Evolutionary conservation across 2,888 invertebrate genomes (phyloP), one percentile per base, ranked within the genome.

Genomic region (Tetragonisca angustula): DNA sequence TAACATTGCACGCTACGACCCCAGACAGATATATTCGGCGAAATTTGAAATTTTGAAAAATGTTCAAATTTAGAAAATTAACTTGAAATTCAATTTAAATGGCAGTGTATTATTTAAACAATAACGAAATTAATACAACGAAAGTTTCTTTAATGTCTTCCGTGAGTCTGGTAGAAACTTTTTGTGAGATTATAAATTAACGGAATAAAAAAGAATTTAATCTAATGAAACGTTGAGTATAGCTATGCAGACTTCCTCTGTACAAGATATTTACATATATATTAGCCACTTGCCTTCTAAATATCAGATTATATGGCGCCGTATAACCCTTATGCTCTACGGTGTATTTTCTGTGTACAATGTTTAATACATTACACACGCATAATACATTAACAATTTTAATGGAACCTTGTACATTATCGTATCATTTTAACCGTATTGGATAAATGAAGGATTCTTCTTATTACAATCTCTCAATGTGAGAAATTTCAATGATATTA

Each of bases 211-310:
- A 56, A 68, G 54, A 50, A 83, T 68, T 11, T 76, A 81, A 76
- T 76, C 72, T 81, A 69, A 81, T 83, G 61, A 81, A 56, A 69
- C 65, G 27, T 70, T 52, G 62, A 56, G 24, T 52, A 49, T 24
- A 67, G 68, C 61, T 77, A 69, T 5, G 32, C n/a, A 79, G 69
- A 79, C 62, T 72, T 79, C 49, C 49, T 52, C 27, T n/a, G 59
- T 71, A 49, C 43, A 50, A 72, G 62, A 68, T 73, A 83, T 85
- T 85, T 85, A 79, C 83, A 80, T 85, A 80, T 32, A 83, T 85
- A 85, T 83, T 85, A 74, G 84, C 65, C 49, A 64, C 27, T 62
- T 61, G 52, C 64, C 71, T 83, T 76, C 65, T 67, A 76, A 49
- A 70, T 79, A 83, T 71, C 56, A 76, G 76, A 59, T 77, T 65